phyloP scores from a whole-genome alignment of 2,113 vertebrate genomes.

The Emberiza fucata region DNA sequence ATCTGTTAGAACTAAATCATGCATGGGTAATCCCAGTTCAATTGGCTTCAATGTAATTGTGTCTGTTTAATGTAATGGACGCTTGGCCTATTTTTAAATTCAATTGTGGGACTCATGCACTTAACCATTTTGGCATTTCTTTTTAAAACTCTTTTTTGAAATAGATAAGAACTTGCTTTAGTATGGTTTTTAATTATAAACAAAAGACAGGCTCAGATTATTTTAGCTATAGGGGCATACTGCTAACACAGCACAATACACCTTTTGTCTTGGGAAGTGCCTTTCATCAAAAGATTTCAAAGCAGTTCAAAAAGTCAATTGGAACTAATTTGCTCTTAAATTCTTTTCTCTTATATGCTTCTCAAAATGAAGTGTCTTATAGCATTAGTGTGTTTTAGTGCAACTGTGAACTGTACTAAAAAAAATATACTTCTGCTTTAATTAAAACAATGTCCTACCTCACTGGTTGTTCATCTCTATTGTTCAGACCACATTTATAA shows the following conservation, averaged over 20 bases:
- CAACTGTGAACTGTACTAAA: not conserved
- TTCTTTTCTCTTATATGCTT: not conserved
- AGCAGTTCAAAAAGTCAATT: conserved; percentile 13
- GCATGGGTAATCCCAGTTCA: not conserved
- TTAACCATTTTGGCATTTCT: not conserved
- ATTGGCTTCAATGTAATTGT: not conserved
- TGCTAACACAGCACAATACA: not conserved
- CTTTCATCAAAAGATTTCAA: conserved; percentile 16
- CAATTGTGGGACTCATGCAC: not conserved
- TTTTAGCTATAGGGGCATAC: not conserved
- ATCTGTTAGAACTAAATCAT: not conserved
- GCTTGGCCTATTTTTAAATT: conserved; percentile 12
- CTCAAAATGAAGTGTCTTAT: not conserved
- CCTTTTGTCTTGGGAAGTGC: not conserved
- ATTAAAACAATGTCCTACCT: not conserved
- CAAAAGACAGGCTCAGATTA: not conserved
- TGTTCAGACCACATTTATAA: not conserved
- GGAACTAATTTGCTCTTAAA: not conserved
- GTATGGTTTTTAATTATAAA: conserved; percentile 6
- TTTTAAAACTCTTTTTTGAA: conserved; percentile 21
- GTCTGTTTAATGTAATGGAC: not conserved
- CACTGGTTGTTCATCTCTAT: not conserved
- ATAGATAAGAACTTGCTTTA: not conserved
- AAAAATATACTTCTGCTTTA: not conserved
- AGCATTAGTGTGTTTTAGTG: not conserved